Evolutionary conservation across 2,113 vertebrate species (phyloP), one percentile per base, ranked within the genome.

Genomic region (Sinocyclocheilus maitianheensis): DNA sequence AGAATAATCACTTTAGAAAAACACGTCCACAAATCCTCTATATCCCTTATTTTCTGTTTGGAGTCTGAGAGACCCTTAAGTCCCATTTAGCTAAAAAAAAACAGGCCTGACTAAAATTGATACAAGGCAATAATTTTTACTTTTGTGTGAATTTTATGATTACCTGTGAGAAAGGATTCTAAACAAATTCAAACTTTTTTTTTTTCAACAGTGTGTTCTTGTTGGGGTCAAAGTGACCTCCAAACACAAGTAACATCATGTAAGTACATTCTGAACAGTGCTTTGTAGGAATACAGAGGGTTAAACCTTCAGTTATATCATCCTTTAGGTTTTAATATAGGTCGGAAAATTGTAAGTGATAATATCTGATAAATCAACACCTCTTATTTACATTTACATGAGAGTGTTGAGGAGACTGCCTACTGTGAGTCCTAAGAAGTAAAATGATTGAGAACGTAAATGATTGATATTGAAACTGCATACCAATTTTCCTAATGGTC

Each of bases 401-500:
- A 24, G 51, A 4, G 43, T 48, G 11, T 3, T 75, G 72, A 8
- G 43, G 12, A 75, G 43, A 75, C 72, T 14, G 22, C 22, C 5
- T 10, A 48, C 40, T 75, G 40, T 20, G 4, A 40, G 71, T 43
- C 10, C 22, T 12, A 5, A n/a, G 12, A 75, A 48, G 40, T 14
- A 24, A n/a, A 24, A 48, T 48, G 72, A n/a, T 75, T 75, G 43
- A 75, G 1, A 24, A 24, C 1, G 0, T 24, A 46, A 75, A 46
- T 75, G 40, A 75, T 48, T 43, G 72, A 48, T 24, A 75, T 24
- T 75, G 72, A 75, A 75, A 24, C 11, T 1, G 12, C 43, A 48
- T 48, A 48, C 5, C 72, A 75, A 75, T 75, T 75, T 75, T 48
- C 72, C 43, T 75, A 75, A 75, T 75, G 72, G 12, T 24, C 37